Percentiles rank a stretch among this genome's conserved stretches.
Conservation (phyloP, 1,140 invertebrate genomes). For the Tetragonula clypearis region DNA sequence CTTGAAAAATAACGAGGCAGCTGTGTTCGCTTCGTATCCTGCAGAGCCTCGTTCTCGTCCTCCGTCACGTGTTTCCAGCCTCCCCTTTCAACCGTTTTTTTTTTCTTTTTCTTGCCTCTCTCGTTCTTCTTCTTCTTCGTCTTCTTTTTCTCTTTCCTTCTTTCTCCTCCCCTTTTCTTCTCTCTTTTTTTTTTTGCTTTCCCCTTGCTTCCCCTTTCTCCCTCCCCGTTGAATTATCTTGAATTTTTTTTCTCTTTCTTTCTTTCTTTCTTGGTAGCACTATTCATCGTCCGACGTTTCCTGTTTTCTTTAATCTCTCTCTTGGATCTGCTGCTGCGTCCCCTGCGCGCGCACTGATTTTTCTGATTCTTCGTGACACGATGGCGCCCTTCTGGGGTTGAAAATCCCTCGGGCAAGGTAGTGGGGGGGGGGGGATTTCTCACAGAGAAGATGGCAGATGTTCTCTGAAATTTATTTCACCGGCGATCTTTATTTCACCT, state of each 20-base stretch:
- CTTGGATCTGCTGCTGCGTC: slow-evolving; percentile 1
- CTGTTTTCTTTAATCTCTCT: slow-evolving; percentile 15
- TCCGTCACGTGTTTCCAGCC: slow-evolving; percentile 38
- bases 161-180: neutral
- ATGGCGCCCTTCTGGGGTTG: neutral
- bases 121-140: slow-evolving; percentile 41
- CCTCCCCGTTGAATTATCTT: slow-evolving; percentile 9
- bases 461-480: neutral
- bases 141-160: slow-evolving; percentile 32
- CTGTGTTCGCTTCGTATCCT: slow-evolving; percentile 69
- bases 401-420: too few species aligned
- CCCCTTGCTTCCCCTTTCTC: slow-evolving; percentile 5
- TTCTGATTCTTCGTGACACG: neutral
- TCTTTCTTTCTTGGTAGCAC: neutral
- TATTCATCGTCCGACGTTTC: neutral
- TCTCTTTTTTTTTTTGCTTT: neutral
- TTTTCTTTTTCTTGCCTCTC: slow-evolving; percentile 60
- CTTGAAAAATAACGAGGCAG: slow-evolving; percentile 76
- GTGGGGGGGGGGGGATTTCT: neutral
- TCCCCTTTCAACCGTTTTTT: slow-evolving; percentile 30
- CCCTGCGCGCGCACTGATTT: neutral
- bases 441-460: neutral
- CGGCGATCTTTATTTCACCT: neutral
- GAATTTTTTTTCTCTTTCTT: slow-evolving; percentile 24
- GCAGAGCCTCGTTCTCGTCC: slow-evolving; percentile 61